Evolutionary conservation across 2,113 vertebrate species (phyloP).

Genomic region (Centropristis striata): DNA sequence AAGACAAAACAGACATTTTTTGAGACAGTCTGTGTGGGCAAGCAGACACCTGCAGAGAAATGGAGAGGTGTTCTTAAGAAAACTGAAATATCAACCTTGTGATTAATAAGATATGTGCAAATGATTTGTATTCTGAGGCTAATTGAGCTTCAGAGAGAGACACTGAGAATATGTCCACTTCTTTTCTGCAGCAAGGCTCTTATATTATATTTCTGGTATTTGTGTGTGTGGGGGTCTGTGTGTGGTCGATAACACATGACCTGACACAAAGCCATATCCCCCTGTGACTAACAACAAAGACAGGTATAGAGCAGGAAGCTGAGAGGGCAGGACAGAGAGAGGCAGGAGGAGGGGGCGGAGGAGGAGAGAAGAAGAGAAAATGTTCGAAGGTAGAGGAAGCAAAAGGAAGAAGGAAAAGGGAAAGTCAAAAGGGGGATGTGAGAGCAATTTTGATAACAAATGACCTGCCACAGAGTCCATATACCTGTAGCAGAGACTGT

Average conservation of each 20-base stretch:
- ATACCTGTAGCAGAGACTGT: constrained; percentile 37
- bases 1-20: background rate
- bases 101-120: too few species aligned
- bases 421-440: constrained; percentile 41
- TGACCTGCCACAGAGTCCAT: constrained; percentile 67
- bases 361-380: constrained; percentile 3
- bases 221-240: background rate
- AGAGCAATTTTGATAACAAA: constrained; percentile 76
- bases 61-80: too few species aligned
- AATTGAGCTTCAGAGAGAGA: too few species aligned
- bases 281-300: constrained; percentile 58
- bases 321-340: constrained; percentile 36
- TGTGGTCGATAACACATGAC: constrained; percentile 58
- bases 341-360: constrained; percentile 10
- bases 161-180: too few species aligned
- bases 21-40: too few species aligned
- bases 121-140: too few species aligned
- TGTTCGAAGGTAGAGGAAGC: background rate
- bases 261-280: constrained; percentile 54
- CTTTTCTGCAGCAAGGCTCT: too few species aligned
- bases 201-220: too few species aligned
- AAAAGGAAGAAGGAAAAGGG: constrained; percentile 12
- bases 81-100: too few species aligned
- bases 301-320: constrained; percentile 41
- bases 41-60: too few species aligned